Conservation (phyloP, 1,140 invertebrate genomes). For the Pseudobourletiella spinata region DNA sequence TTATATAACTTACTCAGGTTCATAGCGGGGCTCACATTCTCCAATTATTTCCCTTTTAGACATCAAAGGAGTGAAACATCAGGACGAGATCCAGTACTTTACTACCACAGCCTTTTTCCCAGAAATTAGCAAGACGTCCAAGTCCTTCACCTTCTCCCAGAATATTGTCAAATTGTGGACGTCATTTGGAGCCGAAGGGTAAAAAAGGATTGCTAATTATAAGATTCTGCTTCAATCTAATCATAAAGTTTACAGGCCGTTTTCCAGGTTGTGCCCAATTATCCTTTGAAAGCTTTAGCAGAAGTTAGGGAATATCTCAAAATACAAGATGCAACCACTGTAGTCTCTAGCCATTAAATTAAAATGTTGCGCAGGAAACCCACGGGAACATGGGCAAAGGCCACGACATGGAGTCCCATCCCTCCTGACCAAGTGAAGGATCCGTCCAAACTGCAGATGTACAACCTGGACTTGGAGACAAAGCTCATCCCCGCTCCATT, state of each 20-base stretch:
- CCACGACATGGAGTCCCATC: background rate
- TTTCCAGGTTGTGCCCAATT: too few species aligned
- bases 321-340: background rate
- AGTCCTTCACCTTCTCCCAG: conserved; percentile 15
- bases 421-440: background rate
- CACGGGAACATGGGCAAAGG: background rate
- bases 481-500: background rate
- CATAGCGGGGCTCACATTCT: too few species aligned
- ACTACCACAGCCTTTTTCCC: conserved; percentile 8
- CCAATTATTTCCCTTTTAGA: too few species aligned
- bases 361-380: background rate
- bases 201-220: background rate
- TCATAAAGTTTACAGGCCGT: background rate
- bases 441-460: background rate
- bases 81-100: conserved; percentile 7
- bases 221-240: background rate
- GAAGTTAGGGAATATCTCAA: background rate
- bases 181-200: conserved; percentile 27
- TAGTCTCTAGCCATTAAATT: background rate
- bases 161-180: conserved; percentile 18
- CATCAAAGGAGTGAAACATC: conserved; percentile 3
- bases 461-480: background rate
- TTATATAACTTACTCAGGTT: too few species aligned
- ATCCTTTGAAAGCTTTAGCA: too few species aligned
- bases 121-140: conserved; percentile 17